These are phyloP conservation scores for Gambusia holbrooki DNA, from an alignment of 2,113 vertebrate species.

Conservation along the genomic window DNA sequence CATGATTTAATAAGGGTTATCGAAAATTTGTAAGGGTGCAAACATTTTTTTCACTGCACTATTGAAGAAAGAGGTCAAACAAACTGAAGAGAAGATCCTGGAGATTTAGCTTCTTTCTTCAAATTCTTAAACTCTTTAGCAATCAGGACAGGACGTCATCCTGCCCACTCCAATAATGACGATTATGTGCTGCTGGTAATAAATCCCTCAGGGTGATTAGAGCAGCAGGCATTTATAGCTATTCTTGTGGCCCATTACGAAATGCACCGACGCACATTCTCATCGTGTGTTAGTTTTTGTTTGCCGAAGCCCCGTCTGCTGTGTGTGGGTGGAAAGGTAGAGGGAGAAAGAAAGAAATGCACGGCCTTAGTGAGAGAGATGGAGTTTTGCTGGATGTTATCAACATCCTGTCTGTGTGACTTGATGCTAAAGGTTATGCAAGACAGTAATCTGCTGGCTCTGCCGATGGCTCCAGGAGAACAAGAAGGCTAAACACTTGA, in stretches of 20 bases:
- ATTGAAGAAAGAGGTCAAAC: too few species aligned
- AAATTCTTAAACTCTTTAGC: not conserved
- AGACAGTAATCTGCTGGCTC: conserved; percentile 48
- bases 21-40: too few species aligned
- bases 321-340: conserved; percentile 28
- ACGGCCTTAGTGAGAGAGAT: conserved; percentile 27
- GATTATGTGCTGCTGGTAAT: conserved; percentile 6
- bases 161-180: not conserved
- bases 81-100: too few species aligned
- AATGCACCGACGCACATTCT: not conserved
- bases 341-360: conserved; percentile 14
- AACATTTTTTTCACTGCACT: too few species aligned
- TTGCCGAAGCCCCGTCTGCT: conserved; percentile 2
- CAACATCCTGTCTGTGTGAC: conserved; percentile 67
- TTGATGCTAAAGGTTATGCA: conserved; percentile 56
- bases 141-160: not conserved
- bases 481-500: conserved; percentile 5
- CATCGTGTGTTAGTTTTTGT: conserved; percentile 1
- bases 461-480: conserved; percentile 34
- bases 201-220: conserved; percentile 39
- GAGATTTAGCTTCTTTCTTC: not conserved
- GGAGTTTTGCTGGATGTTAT: conserved; percentile 58
- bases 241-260: conserved; percentile 2
- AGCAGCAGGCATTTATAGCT: not conserved
- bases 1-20: not conserved